Percentiles rank a stretch among this genome's conserved stretches.
Conservation (phyloP, 2,888 invertebrate genomes). For the Drosophila helvetica region DNA sequence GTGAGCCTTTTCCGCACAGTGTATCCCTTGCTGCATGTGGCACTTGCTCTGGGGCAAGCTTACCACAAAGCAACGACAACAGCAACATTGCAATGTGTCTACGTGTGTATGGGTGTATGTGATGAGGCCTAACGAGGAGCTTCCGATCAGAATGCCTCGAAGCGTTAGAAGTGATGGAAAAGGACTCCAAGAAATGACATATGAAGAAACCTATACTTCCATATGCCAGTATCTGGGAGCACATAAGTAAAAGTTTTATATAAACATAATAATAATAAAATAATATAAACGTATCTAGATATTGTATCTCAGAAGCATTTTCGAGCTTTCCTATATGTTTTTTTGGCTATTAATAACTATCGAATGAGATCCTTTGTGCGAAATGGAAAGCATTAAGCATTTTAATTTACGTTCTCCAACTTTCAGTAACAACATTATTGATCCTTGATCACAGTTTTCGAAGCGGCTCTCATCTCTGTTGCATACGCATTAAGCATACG, state of each 20-base stretch:
- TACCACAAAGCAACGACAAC: not conserved
- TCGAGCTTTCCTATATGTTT: no score
- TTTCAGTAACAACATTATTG: not conserved
- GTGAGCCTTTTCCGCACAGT: not conserved
- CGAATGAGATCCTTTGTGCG: no score
- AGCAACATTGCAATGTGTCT: not conserved
- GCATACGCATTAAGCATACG: slow-evolving; percentile 63
- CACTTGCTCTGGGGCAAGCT: not conserved
- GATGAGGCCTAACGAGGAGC: not conserved
- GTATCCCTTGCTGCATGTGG: not conserved
- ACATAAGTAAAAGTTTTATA: no score
- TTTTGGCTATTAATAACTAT: no score
- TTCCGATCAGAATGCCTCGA: not conserved
- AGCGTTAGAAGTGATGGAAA: not conserved
- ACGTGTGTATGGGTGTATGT: not conserved
- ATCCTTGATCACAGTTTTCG: slow-evolving; percentile 11
- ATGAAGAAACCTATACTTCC: no score
- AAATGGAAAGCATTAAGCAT: not conserved
- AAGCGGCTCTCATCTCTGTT: slow-evolving; percentile 8
- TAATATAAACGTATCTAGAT: no score
- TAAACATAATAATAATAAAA: no score
- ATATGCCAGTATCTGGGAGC: no score
- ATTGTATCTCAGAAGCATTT: no score
- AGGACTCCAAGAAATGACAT: not conserved
- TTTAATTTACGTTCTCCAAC: not conserved